Evolutionary conservation across 2,888 invertebrate genomes (phyloP).

Genomic region (Syrphus vitripennis): DNA sequence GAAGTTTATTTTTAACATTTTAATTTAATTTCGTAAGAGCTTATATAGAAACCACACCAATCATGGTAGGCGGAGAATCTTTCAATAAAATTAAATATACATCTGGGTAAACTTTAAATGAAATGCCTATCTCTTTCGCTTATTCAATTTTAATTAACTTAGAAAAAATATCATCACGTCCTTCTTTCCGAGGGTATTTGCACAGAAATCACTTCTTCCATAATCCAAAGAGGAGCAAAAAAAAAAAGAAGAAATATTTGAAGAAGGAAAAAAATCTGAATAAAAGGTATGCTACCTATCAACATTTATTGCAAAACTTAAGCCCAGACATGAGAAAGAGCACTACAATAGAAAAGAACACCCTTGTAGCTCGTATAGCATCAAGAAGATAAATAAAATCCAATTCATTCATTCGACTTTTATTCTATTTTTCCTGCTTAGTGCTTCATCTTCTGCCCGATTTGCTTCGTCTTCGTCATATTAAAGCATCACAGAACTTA

Average conservation of each 20-base stretch:
- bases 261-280: slow-evolving; percentile 60
- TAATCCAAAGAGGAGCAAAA: not conserved
- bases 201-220: slow-evolving; percentile 8
- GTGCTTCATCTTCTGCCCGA: slow-evolving; percentile 27
- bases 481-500: slow-evolving; percentile 53
- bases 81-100: too few relatives aligned
- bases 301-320: slow-evolving; percentile 62
- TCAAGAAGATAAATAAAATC: slow-evolving; percentile 42
- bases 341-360: slow-evolving; percentile 10
- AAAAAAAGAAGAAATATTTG: not conserved
- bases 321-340: slow-evolving; percentile 24
- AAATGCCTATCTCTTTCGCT: not conserved
- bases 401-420: slow-evolving; percentile 69
- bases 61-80: too few relatives aligned
- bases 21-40: not conserved
- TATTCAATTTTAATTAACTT: slow-evolving; percentile 20
- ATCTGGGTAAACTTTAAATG: not conserved
- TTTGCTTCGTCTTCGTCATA: slow-evolving; percentile 49
- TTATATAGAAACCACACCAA: not conserved
- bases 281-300: slow-evolving; percentile 57
- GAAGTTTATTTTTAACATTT: not conserved
- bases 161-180: slow-evolving; percentile 17
- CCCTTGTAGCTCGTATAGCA: not conserved
- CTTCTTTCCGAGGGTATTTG: not conserved
- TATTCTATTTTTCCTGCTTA: slow-evolving; percentile 37